These are phyloP conservation scores for Salminus brasiliensis DNA, from an alignment of 2,113 vertebrate species.

Conservation along the genomic window DNA sequence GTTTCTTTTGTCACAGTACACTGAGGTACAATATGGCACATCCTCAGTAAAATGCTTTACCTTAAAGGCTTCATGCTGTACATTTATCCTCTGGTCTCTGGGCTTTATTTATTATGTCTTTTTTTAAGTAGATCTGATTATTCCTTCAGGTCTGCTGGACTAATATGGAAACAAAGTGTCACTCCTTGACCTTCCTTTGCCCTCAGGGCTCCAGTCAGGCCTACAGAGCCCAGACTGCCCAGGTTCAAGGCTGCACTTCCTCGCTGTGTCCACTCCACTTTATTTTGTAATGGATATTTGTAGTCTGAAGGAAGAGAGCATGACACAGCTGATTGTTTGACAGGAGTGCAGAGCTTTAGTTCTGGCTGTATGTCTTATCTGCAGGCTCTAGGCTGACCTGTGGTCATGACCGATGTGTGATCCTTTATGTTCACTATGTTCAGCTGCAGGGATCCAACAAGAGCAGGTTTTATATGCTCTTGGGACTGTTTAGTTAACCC, in stretches of 20 bases:
- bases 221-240: neutral
- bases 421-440: constrained; percentile 8
- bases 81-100: neutral
- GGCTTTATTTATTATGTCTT: neutral
- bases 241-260: constrained; percentile 2
- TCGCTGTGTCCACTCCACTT: constrained; percentile 8
- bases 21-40: neutral
- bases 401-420: constrained; percentile 1
- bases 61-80: neutral
- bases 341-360: constrained; percentile 39
- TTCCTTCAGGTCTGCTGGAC: neutral
- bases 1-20: neutral
- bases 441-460: constrained; percentile 18
- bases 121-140: neutral
- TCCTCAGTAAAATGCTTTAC: neutral
- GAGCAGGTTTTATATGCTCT: neutral
- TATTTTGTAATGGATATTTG: constrained; percentile 22
- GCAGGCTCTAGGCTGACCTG: neutral
- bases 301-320: neutral
- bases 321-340: constrained; percentile 43
- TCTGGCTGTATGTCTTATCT: constrained; percentile 48
- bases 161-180: neutral
- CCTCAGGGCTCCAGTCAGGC: neutral
- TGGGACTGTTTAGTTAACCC: constrained; percentile 27
- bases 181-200: neutral